Evolutionary conservation across 2,113 vertebrate genomes (phyloP).

Genomic region (Anser cygnoides): DNA sequence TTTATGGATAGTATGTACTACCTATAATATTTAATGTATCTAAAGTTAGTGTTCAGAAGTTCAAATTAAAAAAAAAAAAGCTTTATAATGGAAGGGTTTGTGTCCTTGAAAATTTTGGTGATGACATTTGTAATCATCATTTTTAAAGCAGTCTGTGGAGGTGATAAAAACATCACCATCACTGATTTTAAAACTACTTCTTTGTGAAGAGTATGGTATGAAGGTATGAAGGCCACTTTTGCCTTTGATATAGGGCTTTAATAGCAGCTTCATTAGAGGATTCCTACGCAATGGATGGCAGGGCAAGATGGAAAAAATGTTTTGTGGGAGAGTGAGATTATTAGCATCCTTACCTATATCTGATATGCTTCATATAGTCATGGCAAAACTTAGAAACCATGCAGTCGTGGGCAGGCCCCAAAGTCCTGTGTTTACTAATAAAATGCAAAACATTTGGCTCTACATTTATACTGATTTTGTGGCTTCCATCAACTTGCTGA

Average conservation of each 20-base stretch:
- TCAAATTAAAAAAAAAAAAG: background rate
- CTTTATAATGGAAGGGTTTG: background rate
- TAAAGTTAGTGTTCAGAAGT: background rate
- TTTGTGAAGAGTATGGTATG: background rate
- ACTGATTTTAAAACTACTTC: background rate
- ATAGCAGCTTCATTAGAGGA: background rate
- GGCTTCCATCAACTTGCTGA: background rate
- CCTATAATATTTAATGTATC: background rate
- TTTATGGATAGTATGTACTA: background rate
- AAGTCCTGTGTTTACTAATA: background rate
- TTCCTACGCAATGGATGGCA: constrained; percentile 5
- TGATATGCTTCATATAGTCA: background rate
- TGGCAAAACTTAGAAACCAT: background rate
- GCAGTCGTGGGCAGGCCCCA: background rate
- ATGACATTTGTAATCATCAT: background rate
- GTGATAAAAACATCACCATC: background rate
- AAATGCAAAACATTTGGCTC: background rate
- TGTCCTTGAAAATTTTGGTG: background rate
- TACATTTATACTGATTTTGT: background rate
- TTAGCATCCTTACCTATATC: background rate
- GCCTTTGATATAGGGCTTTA: background rate
- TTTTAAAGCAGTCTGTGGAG: background rate
- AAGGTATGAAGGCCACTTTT: background rate
- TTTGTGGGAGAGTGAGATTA: background rate
- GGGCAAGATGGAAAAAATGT: background rate